Evolutionary conservation across 92 coral and sea anemone species (phyloP), one percentile per base, ranked within the genome.

Genomic region (Palythoa caribaeorum): DNA sequence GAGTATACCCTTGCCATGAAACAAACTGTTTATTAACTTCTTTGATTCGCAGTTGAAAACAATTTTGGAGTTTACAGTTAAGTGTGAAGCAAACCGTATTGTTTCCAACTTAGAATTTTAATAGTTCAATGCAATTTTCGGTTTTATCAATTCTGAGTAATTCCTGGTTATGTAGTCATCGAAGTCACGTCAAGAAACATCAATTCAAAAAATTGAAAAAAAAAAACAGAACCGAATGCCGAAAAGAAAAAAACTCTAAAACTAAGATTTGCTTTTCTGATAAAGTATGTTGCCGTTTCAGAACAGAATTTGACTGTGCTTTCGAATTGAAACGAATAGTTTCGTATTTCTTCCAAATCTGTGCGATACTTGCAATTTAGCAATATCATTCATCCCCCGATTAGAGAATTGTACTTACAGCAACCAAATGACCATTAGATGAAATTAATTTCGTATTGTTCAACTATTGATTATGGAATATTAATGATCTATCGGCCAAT

Each of bases 351-450:
- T 78, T 50, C 17, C 6, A 20, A 50, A 77, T 2, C 47, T 65
- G 21, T 19, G 38, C 14, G 60, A 81, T 47, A 81, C 75, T 68
- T 3, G 15, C 40, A 48, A 44, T 81, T 81, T 66, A 81, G 76
- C 86, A 81, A 81, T 66, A 66, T 81, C 62, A 14, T 38, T 19
- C 47, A 68, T 81, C 55, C 40, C 12, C 66, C 38, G 66, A 68
- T 21, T 81, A 65, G 10, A 60, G 74, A 60, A 63, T 65, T 47
- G 60, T 63, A 81, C 86, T 81, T 81, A 81, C 60, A 59, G 76
- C 35, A 65, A 66, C 86, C 86, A 81, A 81, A 81, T 65, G 86
- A 81, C 86, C 86, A 81, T 81, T 81, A 81, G 59, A 81, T 47
- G 75, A 81, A 81, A 81, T 65, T 28, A 81, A 80, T 81, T 81